Conservation (phyloP, 1,140 invertebrate species). For the Parapsyche elsis region DNA sequence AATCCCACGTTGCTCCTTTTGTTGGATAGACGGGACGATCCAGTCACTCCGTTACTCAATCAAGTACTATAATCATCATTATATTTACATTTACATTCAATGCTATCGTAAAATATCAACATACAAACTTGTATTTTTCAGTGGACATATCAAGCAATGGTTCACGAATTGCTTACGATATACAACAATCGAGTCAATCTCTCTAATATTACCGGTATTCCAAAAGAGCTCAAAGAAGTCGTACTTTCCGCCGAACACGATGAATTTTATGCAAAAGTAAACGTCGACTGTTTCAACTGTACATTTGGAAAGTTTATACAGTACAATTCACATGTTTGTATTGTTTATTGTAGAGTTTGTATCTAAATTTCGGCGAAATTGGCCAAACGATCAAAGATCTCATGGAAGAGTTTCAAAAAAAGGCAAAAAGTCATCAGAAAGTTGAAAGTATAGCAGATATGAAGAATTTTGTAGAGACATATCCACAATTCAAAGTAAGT, state of each 20-base stretch:
- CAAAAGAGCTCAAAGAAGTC: constrained; percentile 93
- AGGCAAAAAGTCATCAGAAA: constrained; percentile 96
- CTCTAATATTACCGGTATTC: constrained; percentile 80
- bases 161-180: constrained; percentile 96
- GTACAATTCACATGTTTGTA: not conserved
- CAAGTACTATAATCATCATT: constrained; percentile 70
- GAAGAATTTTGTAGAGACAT: constrained; percentile 98
- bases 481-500: constrained; percentile 93
- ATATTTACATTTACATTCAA: too few relatives aligned
- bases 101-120: not conserved
- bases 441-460: constrained; percentile 98
- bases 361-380: constrained; percentile 98
- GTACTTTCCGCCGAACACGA: constrained; percentile 96
- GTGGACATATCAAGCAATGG: constrained; percentile 99
- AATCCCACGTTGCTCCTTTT: constrained; percentile 85
- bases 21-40: constrained; percentile 91
- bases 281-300: constrained; percentile 53
- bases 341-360: constrained; percentile 80
- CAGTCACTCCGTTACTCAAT: constrained; percentile 95
- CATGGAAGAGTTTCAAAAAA: constrained; percentile 98
- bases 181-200: constrained; percentile 96
- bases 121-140: constrained; percentile 60
- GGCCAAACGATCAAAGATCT: constrained; percentile 96
- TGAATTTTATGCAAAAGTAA: constrained; percentile 94
- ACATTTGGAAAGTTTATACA: constrained; percentile 29